Conservation (phyloP, 2,113 vertebrate genomes). For the Nyctereutes procyonoides region DNA sequence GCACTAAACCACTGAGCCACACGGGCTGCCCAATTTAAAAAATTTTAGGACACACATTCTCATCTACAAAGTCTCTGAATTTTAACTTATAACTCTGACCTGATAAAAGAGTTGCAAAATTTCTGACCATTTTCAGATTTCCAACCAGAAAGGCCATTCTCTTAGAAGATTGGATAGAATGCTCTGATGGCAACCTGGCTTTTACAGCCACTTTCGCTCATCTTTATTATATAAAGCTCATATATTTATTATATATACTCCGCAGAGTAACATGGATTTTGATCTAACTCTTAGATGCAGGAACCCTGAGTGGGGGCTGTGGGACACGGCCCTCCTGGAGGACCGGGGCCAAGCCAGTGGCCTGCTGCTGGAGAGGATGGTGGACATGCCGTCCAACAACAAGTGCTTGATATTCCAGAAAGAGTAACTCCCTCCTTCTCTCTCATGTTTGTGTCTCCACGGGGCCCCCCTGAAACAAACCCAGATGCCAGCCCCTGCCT, state of each 20-base stretch:
- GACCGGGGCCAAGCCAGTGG: conserved; percentile 88
- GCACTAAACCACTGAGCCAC: too few relatives aligned
- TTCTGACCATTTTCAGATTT: conserved; percentile 21
- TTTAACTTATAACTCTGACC: background rate
- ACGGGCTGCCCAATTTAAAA: background rate
- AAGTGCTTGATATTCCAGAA: conserved; percentile 96
- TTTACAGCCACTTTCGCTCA: background rate
- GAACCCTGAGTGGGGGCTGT: conserved; percentile 93
- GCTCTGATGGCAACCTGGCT: background rate
- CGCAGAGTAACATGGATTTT: conserved; percentile 96
- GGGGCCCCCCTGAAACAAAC: background rate
- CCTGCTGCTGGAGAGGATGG: conserved; percentile 91
- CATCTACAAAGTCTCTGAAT: background rate
- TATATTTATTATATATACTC: conserved; percentile 72
- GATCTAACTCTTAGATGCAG: conserved; percentile 91
- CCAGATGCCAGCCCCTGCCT: background rate
- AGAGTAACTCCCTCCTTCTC: conserved; percentile 6
- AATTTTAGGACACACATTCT: background rate
- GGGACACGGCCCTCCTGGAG: conserved; percentile 89
- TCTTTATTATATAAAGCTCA: background rate
- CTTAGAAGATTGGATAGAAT: background rate
- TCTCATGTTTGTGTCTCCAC: background rate
- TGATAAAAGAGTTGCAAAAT: background rate
- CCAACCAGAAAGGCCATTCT: background rate
- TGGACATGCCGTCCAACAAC: conserved; percentile 97